Evolutionary conservation across 1,140 invertebrate species (phyloP).

Genomic region (Zaprionus davidi): DNA sequence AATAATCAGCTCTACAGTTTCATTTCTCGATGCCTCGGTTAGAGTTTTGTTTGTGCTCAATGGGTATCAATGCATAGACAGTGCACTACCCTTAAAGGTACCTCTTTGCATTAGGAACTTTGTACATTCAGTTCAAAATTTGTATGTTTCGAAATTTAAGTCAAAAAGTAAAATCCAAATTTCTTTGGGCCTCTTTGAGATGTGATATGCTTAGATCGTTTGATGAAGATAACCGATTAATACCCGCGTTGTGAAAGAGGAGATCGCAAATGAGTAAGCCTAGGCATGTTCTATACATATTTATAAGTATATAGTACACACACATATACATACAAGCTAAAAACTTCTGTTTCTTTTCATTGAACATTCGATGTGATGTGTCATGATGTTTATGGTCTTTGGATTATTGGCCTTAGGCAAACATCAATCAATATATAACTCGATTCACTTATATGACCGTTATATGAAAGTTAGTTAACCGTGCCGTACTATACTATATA

Average conservation of each 20-base stretch:
- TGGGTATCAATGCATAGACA: too few species aligned
- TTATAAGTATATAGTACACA: too few species aligned
- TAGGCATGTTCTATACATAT: too few species aligned
- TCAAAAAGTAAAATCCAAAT: neutral
- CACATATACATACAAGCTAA: too few species aligned
- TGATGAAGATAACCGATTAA: too few species aligned
- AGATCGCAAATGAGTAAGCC: too few species aligned
- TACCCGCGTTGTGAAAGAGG: too few species aligned
- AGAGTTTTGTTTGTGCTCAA: neutral
- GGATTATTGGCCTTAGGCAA: constrained; percentile 17
- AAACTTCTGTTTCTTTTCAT: neutral
- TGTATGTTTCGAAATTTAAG: neutral
- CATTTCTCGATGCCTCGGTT: neutral
- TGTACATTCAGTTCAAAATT: neutral
- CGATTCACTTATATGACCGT: constrained; percentile 17
- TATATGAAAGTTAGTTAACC: constrained; percentile 39
- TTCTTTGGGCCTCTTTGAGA: neutral
- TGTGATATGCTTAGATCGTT: too few species aligned
- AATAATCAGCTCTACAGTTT: neutral
- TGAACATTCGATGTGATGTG: neutral
- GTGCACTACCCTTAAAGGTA: neutral
- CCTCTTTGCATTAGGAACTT: neutral
- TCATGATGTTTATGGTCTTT: constrained; percentile 15
- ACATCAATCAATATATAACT: constrained; percentile 24
- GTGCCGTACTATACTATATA: neutral